Percentiles rank a stretch among this genome's conserved stretches.
Evolutionary conservation across 2,797 vertebrate species (phyloP).

Genomic region (Eidolon dupreanum): DNA sequence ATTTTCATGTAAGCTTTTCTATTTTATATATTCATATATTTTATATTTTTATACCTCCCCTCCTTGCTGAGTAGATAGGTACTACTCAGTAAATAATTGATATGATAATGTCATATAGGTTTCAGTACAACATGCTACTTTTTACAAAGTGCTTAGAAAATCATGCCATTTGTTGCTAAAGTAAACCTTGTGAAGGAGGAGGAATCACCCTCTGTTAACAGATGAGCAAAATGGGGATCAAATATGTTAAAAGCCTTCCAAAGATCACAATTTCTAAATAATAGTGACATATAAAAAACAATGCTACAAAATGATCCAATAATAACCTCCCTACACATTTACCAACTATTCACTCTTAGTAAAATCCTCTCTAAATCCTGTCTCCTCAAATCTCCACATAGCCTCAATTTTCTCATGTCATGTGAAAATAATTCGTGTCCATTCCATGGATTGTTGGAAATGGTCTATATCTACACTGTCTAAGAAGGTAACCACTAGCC

Average conservation of each 20-base stretch:
- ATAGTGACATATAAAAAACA: not conserved
- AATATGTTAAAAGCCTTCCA: not conserved
- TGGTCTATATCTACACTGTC: not conserved
- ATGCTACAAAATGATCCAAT: not conserved
- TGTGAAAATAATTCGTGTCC: not conserved
- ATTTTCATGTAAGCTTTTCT: not conserved
- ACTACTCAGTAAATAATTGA: not conserved
- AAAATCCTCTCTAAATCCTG: not conserved
- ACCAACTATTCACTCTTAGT: not conserved
- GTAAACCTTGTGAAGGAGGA: conserved; percentile 4
- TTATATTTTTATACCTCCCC: not conserved
- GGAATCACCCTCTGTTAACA: not conserved
- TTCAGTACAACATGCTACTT: not conserved
- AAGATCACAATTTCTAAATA: not conserved
- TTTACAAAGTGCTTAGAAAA: conserved; percentile 18
- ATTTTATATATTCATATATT: not conserved
- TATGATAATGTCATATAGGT: not conserved
- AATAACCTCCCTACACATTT: not conserved
- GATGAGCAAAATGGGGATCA: not conserved
- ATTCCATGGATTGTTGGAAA: not conserved
- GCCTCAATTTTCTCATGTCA: not conserved
- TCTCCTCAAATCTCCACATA: not conserved
- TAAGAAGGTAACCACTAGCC: not conserved
- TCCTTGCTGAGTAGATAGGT: not conserved
- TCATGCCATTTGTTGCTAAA: not conserved